These are phyloP conservation scores for Iphiclides podalirius DNA, from an alignment of 2,888 invertebrate species.

Conservation along the genomic window DNA sequence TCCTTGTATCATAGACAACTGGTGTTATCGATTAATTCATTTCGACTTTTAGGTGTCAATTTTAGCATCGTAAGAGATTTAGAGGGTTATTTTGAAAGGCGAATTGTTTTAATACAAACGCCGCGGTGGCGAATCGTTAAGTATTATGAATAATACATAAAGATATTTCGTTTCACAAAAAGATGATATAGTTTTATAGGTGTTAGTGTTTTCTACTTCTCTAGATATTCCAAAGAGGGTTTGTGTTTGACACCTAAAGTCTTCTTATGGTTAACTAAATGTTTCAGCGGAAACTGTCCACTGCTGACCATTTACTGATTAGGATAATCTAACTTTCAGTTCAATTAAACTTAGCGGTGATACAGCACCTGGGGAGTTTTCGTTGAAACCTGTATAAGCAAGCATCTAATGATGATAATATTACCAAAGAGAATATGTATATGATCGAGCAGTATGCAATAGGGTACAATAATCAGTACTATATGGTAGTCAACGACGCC, in stretches of 20 bases:
- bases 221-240: slow-evolving; percentile 5
- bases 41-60: slow-evolving; percentile 19
- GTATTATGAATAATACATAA: slow-evolving; percentile 1
- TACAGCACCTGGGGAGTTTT: slow-evolving; percentile 4
- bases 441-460: slow-evolving; percentile 26
- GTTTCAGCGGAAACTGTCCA: slow-evolving; percentile 13
- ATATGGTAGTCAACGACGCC: slow-evolving; percentile 43
- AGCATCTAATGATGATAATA: slow-evolving; percentile 7
- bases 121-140: not conserved
- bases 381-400: slow-evolving; percentile 2
- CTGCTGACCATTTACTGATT: not conserved
- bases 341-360: not conserved
- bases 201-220: slow-evolving; percentile 17
- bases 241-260: slow-evolving; percentile 19
- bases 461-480: slow-evolving; percentile 25
- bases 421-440: slow-evolving; percentile 19
- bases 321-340: not conserved
- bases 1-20: slow-evolving; percentile 23
- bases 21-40: slow-evolving; percentile 12
- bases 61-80: slow-evolving; percentile 10
- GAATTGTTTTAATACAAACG: not conserved
- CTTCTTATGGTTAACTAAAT: not conserved
- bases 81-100: slow-evolving; percentile 1
- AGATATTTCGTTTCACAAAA: slow-evolving; percentile 3
- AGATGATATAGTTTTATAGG: slow-evolving; percentile 4